These are phyloP conservation scores for Drosophila repleta DNA, from an alignment of 1,140 invertebrate genomes.

Conservation along the genomic window DNA sequence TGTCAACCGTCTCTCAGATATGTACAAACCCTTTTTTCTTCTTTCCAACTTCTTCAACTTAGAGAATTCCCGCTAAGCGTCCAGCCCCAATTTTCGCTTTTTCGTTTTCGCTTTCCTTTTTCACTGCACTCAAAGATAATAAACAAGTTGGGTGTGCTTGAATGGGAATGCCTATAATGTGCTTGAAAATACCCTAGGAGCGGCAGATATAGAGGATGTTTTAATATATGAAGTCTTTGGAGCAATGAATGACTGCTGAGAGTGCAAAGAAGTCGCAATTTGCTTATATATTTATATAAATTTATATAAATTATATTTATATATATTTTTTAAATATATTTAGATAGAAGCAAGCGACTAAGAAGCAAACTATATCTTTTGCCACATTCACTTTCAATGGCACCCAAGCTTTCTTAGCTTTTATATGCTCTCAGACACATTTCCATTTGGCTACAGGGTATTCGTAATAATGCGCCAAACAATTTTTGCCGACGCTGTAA, in stretches of 20 bases:
- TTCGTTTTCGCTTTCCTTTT: conserved; percentile 70
- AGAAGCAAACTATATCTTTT: too few relatives aligned
- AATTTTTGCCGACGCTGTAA: conserved; percentile 69
- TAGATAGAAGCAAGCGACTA: too few relatives aligned
- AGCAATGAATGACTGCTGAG: too few relatives aligned
- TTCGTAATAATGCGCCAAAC: conserved; percentile 52
- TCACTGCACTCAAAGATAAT: conserved; percentile 48
- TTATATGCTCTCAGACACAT: not conserved
- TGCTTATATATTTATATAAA: too few relatives aligned
- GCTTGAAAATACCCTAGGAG: conserved; percentile 2
- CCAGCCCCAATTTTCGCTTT: conserved; percentile 63
- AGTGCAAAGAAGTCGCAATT: too few relatives aligned
- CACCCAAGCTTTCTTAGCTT: too few relatives aligned
- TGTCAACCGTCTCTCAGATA: conserved; percentile 35
- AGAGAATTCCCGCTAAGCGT: conserved; percentile 56
- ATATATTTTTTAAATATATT: too few relatives aligned
- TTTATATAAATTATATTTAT: too few relatives aligned
- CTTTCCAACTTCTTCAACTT: conserved; percentile 19
- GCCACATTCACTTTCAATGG: too few relatives aligned
- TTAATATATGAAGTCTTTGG: too few relatives aligned
- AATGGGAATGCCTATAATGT: not conserved
- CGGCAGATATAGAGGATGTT: not conserved
- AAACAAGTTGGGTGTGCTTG: not conserved
- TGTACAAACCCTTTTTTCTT: conserved; percentile 22
- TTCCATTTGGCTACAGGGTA: conserved; percentile 16